Percentiles rank a stretch among this genome's conserved stretches.
These are phyloP conservation scores for Phrynosoma platyrhinos DNA, from an alignment of 2,113 vertebrate species.

Conservation along the genomic window DNA sequence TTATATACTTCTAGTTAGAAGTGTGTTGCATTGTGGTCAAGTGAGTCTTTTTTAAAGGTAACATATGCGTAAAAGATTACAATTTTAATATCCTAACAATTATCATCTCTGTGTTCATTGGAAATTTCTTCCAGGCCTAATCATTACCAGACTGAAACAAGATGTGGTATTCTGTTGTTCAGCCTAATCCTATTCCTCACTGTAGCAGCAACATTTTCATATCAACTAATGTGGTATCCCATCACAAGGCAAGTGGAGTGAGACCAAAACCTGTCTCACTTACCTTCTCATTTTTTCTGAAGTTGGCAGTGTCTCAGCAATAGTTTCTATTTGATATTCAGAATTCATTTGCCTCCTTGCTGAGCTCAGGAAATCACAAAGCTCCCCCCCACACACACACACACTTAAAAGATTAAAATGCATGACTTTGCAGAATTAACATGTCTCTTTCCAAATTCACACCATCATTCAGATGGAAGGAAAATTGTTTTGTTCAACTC, in stretches of 20 bases:
- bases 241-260: background rate
- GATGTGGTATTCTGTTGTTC: background rate
- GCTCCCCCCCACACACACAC: too few species aligned
- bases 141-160: background rate
- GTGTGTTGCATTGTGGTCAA: too few species aligned
- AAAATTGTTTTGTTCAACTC: background rate
- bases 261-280: background rate
- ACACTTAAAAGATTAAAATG: conserved; percentile 9
- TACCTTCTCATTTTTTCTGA: conserved; percentile 1
- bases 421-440: conserved; percentile 7
- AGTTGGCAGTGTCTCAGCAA: background rate
- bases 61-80: background rate
- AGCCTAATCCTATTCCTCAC: background rate
- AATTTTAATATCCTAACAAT: background rate
- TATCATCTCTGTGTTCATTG: background rate
- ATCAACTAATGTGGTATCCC: background rate
- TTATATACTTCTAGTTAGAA: too few species aligned
- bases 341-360: conserved; percentile 20
- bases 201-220: background rate
- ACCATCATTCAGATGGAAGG: background rate
- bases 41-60: too few species aligned
- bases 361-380: conserved; percentile 17
- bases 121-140: background rate
- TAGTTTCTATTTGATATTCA: background rate
- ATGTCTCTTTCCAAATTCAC: background rate